Conservation (phyloP, 92 coral and sea anemone genomes). For the Pocillopora grandis region DNA sequence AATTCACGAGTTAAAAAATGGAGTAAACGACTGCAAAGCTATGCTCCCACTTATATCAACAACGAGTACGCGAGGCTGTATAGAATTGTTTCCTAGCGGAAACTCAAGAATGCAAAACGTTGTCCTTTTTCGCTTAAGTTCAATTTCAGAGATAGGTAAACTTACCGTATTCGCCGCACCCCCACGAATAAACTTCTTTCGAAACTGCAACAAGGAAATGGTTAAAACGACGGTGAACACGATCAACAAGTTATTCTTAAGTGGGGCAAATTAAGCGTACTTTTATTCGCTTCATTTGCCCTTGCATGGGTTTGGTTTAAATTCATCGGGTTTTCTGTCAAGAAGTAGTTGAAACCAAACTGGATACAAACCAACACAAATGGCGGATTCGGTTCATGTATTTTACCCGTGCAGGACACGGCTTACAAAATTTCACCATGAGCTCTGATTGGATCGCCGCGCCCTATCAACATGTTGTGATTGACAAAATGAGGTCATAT, state of each 20-base stretch:
- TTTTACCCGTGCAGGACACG: background rate
- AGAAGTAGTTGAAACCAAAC: background rate
- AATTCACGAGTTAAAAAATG: no score
- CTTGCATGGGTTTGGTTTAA: no score
- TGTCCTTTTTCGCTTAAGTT: background rate
- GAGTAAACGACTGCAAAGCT: no score
- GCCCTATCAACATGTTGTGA: background rate
- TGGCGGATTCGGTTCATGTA: background rate
- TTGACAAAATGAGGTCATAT: background rate
- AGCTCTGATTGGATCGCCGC: background rate
- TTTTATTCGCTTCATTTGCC: no score
- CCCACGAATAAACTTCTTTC: constrained; percentile 92
- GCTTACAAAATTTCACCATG: no score
- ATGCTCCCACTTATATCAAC: no score
- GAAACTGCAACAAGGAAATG: constrained; percentile 56
- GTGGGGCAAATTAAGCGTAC: no score
- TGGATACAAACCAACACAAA: background rate
- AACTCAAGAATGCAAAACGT: background rate
- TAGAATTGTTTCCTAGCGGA: no score
- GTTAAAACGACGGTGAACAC: no score
- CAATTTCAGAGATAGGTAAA: no score
- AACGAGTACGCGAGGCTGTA: no score
- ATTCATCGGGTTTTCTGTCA: no score
- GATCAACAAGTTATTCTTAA: background rate
- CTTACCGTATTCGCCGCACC: constrained; percentile 97